Evolutionary conservation across 1,140 invertebrate genomes (phyloP).

Genomic region (Schlechtendalia chinensis): DNA sequence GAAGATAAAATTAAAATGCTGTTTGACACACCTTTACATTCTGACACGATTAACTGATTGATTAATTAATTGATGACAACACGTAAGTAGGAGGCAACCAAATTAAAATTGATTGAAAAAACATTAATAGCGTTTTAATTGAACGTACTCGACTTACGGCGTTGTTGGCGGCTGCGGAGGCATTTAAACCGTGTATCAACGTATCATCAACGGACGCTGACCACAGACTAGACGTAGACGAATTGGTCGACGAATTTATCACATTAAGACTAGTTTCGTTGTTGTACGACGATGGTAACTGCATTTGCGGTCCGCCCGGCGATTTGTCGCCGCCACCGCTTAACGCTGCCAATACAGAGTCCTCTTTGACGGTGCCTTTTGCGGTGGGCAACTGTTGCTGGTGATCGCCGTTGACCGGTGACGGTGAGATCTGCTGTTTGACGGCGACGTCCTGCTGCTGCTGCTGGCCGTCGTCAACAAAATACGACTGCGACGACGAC

Average conservation of each 20-base stretch:
- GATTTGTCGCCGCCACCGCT: slow-evolving; percentile 36
- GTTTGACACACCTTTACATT: too few species aligned
- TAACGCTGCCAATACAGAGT: slow-evolving; percentile 20
- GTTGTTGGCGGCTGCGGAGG: slow-evolving; percentile 41
- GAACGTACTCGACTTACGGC: slow-evolving; percentile 11
- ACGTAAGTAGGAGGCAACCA: too few species aligned
- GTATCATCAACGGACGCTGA: slow-evolving; percentile 44
- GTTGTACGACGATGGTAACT: slow-evolving; percentile 38
- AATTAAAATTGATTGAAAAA: too few species aligned
- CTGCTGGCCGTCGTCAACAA: slow-evolving; percentile 24
- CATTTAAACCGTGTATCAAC: slow-evolving; percentile 45
- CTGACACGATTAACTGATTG: too few species aligned
- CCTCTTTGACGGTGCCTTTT: slow-evolving; percentile 28
- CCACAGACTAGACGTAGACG: slow-evolving; percentile 47
- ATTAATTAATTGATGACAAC: background rate
- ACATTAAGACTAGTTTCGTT: slow-evolving; percentile 44
- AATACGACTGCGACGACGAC: slow-evolving; percentile 39
- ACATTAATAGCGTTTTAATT: too few species aligned
- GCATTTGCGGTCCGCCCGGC: slow-evolving; percentile 29
- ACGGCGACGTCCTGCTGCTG: slow-evolving; percentile 28
- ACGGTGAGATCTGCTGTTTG: slow-evolving; percentile 45
- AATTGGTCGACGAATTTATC: slow-evolving; percentile 46
- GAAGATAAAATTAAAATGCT: too few species aligned
- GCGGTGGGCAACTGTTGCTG: slow-evolving; percentile 28
- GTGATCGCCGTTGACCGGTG: slow-evolving; percentile 45